Evolutionary conservation across 2,888 invertebrate genomes (phyloP).

Genomic region (Pogonocherus hispidulus): DNA sequence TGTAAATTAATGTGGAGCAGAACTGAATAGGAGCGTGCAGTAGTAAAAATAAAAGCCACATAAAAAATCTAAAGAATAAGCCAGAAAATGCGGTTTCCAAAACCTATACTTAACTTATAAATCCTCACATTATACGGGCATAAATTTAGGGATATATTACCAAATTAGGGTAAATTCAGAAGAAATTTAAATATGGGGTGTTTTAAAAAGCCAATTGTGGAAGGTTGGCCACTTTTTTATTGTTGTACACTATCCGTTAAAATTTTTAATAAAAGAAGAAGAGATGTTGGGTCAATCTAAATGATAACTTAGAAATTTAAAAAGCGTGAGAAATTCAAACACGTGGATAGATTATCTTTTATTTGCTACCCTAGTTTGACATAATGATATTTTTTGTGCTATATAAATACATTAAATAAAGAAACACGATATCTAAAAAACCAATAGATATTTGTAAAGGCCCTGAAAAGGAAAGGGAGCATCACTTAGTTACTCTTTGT

Average conservation of each 20-base stretch:
- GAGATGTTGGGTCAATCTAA: constrained; percentile 21
- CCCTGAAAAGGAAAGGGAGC: neutral
- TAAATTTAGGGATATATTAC: constrained; percentile 31
- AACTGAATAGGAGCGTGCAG: constrained; percentile 54
- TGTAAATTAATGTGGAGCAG: constrained; percentile 58
- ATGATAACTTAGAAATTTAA: constrained; percentile 26
- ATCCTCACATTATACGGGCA: constrained; percentile 33
- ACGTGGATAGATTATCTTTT: constrained; percentile 48
- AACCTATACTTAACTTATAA: constrained; percentile 37
- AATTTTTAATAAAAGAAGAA: constrained; percentile 26
- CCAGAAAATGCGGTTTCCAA: constrained; percentile 43
- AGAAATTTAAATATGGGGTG: constrained; percentile 38
- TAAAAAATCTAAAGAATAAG: constrained; percentile 42
- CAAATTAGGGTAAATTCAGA: constrained; percentile 29
- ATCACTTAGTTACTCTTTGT: neutral
- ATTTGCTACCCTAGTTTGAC: constrained; percentile 42
- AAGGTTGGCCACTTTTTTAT: constrained; percentile 36
- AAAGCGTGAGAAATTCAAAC: constrained; percentile 53
- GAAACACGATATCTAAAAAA: constrained; percentile 39
- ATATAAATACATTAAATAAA: constrained; percentile 43
- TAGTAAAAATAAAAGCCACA: constrained; percentile 45
- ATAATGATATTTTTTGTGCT: constrained; percentile 39
- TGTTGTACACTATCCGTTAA: constrained; percentile 19
- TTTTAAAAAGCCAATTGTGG: constrained; percentile 43
- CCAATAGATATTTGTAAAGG: neutral